Base-by-base conservation (phyloP, 2,797 vertebrate genomes). In the Triplophysa yarkandensis region DNA sequence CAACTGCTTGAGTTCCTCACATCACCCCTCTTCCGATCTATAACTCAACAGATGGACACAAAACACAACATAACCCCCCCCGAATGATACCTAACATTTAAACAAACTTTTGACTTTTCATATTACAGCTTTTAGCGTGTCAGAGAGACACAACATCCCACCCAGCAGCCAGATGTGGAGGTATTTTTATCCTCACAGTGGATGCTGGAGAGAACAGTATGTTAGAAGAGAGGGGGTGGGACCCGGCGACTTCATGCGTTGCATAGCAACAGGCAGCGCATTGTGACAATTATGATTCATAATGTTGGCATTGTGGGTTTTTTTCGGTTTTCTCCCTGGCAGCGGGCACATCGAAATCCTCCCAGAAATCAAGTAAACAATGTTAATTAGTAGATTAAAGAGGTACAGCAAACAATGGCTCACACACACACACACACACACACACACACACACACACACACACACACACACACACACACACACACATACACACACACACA, bases 211-310 rank as follows among this genome's bases (percentile, higher is more conserved):
- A 17, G 50, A 63, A 57, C 17, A 28, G 64, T 73, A 41, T 55
- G 69, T 23, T 50, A 58, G 28, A 41, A 55, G 10, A 64, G 46
- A 41, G 54, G 69, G 50, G 32, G 62, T 25, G 41, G 54, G 43
- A 61, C 60, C 52, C 36, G 74, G 52, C 63, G 41, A 63, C 43
- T 60, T 74, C 77, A 73, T 43, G 62, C 74, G 80, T 82, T 82
- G 80, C 80, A 77, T 82, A 82, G 80, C 80, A 82, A 79, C 80
- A 32, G 74, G 76, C 44, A 52, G 67, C 34, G 36, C 66, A 65
- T 71, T 77, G 74, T 72, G 76, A 77, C 76, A 81, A 74, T 71
- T 71, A 70, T 71, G 71, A 74, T 68, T 74, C 61, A 61, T 74
- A 77, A 77, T 75, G 79, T 68, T 72, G 58, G 66, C 43, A 19